These are phyloP conservation scores for Mesopsocus fuscifrons DNA, from an alignment of 2,888 invertebrate species.

Conservation along the genomic window DNA sequence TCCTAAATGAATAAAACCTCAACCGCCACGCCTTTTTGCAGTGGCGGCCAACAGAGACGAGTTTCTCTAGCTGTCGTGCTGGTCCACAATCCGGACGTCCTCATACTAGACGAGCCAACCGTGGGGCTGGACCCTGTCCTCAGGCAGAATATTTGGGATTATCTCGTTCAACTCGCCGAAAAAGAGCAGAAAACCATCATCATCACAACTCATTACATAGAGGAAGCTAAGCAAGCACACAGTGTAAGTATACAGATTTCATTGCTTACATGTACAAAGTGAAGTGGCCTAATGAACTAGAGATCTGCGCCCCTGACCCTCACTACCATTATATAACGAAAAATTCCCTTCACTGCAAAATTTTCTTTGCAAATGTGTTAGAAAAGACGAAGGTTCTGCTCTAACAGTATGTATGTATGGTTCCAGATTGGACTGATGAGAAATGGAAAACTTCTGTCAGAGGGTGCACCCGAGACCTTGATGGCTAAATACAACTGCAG, in stretches of 20 bases:
- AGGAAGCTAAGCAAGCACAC: conserved; percentile 26
- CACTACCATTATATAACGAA: no score
- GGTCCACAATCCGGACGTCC: conserved; percentile 28
- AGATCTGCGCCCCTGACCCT: no score
- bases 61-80: conserved; percentile 30
- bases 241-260: conserved; percentile 20
- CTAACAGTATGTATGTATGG: no score
- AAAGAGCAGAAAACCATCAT: conserved; percentile 26
- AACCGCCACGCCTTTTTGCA: no score
- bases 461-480: conserved; percentile 24
- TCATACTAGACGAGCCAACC: conserved; percentile 31
- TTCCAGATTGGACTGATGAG: conserved; percentile 32
- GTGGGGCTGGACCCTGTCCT: conserved; percentile 30
- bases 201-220: conserved; percentile 33
- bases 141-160: conserved; percentile 27
- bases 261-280: no score
- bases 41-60: conserved; percentile 30
- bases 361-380: no score
- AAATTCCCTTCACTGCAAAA: no score
- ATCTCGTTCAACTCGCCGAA: conserved; percentile 24
- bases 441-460: conserved; percentile 27
- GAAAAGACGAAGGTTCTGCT: no score
- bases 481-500: conserved; percentile 19
- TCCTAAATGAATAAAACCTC: no score
- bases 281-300: no score